A percentile compares a stretch with the other conserved stretches of the same genome.
Evolutionary conservation across 2,113 vertebrate species (phyloP).

Genomic region (Campylomormyrus tamandua): DNA sequence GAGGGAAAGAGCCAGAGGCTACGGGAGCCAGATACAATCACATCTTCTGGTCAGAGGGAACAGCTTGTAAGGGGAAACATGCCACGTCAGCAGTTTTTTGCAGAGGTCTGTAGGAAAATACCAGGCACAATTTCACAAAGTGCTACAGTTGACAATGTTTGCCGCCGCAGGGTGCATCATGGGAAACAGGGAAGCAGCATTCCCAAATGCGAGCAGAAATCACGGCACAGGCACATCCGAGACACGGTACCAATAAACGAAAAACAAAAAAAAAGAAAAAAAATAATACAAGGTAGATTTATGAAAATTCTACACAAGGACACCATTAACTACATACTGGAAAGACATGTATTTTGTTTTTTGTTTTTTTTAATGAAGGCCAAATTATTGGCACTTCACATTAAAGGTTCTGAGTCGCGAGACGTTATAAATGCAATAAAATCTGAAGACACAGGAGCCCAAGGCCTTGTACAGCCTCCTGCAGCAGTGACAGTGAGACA

Average conservation of each 20-base stretch:
- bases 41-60: not conserved
- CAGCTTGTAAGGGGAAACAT: not conserved
- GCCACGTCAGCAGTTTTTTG: not conserved
- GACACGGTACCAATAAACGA: not conserved
- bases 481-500: not conserved
- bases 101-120: not conserved
- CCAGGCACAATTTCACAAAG: not conserved
- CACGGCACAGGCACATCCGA: not conserved
- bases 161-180: not conserved
- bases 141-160: not conserved
- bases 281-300: not conserved
- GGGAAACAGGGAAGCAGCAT: not conserved
- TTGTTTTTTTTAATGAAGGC: not conserved
- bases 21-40: no score
- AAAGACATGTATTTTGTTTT: not conserved
- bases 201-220: not conserved
- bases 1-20: not conserved
- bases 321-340: not conserved
- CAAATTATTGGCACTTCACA: not conserved
- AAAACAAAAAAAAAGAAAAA: not conserved
- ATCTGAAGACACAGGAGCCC: not conserved
- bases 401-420: not conserved
- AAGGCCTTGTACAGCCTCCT: not conserved
- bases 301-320: not conserved
- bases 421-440: not conserved